A percentile compares a stretch with the other conserved stretches of the same genome.
These are phyloP conservation scores for Planococcus citri DNA, from an alignment of 1,140 invertebrate species.

Conservation along the genomic window DNA sequence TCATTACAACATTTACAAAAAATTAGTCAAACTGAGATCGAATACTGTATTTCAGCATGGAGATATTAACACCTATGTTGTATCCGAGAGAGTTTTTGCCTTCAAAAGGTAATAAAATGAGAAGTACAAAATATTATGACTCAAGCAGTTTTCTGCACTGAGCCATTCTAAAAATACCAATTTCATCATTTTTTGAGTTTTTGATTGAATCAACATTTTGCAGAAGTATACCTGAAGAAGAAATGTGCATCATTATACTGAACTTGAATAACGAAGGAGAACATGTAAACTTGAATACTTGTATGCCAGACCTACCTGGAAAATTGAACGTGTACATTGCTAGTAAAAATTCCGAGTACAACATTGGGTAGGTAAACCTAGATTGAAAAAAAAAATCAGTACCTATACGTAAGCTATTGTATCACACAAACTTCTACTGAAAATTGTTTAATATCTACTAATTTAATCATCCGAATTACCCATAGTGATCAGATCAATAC, in stretches of 20 bases:
- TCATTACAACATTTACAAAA: conserved; percentile 22
- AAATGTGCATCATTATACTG: neutral
- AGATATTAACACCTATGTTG: neutral
- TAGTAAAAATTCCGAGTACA: neutral
- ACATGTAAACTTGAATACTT: neutral
- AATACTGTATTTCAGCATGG: conserved; percentile 12
- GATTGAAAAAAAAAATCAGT: too few species aligned
- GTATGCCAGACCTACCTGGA: neutral
- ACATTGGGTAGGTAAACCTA: neutral
- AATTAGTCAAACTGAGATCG: neutral
- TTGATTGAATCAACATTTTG: too few species aligned
- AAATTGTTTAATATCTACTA: too few species aligned
- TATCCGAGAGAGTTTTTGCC: conserved; percentile 16
- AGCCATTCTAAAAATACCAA: too few species aligned
- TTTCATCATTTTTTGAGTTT: neutral
- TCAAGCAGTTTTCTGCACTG: too few species aligned
- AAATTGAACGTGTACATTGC: neutral
- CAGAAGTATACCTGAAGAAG: neutral
- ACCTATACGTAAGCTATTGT: too few species aligned
- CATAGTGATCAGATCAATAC: neutral
- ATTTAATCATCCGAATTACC: too few species aligned
- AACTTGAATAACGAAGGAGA: conserved; percentile 9
- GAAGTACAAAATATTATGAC: too few species aligned
- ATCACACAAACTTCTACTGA: too few species aligned
- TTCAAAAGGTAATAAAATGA: conserved; percentile 23